Evolutionary conservation across 2,113 vertebrate genomes (phyloP).

Genomic region (Microcebus tavaratra): DNA sequence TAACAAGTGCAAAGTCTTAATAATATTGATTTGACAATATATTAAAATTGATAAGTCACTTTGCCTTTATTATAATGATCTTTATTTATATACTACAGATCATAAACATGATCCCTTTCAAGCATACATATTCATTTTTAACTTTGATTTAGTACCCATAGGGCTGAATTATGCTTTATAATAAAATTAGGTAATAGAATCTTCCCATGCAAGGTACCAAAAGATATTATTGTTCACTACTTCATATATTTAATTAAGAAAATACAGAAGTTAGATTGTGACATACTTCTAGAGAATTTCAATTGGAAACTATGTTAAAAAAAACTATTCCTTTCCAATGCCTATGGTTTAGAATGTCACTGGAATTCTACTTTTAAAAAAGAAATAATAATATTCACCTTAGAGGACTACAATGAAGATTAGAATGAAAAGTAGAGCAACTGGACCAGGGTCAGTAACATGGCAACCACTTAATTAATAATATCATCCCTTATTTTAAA

Average conservation of each 20-base stretch:
- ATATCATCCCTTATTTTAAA: background rate
- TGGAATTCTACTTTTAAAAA: background rate
- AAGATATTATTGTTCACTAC: background rate
- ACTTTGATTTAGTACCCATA: background rate
- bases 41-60: conserved; percentile 3
- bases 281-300: background rate
- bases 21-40: background rate
- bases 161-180: background rate
- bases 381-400: background rate
- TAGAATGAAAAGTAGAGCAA: background rate
- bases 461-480: background rate
- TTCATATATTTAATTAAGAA: background rate
- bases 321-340: background rate
- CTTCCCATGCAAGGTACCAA: background rate
- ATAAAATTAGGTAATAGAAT: conserved; percentile 2
- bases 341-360: background rate
- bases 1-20: background rate
- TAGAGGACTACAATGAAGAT: background rate
- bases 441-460: no score
- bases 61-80: background rate
- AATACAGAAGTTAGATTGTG: background rate
- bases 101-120: background rate
- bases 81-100: background rate
- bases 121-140: background rate
- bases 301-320: conserved; percentile 35